Evolutionary conservation across 2,113 vertebrate species (phyloP).

Genomic region (Chaenogobius annularis): DNA sequence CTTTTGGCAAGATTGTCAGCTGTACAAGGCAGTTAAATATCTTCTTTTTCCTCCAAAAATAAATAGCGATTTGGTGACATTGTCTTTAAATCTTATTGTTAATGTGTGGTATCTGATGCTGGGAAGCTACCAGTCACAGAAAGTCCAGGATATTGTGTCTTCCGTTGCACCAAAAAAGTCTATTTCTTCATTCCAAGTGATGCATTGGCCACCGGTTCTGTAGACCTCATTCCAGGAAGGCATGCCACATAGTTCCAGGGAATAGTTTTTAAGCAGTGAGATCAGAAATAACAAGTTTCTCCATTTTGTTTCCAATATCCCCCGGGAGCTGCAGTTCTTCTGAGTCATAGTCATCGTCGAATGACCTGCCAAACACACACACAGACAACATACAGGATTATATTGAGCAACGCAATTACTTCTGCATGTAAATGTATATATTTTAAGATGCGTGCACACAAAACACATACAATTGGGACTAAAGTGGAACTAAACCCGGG

Average conservation of each 20-base stretch:
- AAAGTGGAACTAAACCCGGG: background rate
- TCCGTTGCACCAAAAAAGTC: background rate
- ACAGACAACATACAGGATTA: background rate
- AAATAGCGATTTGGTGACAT: background rate
- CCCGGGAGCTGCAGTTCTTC: conserved; percentile 86
- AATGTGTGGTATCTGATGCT: background rate
- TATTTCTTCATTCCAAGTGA: background rate
- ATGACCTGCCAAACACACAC: conserved; percentile 85
- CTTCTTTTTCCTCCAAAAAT: background rate
- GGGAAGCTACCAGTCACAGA: background rate
- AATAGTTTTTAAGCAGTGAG: conserved; percentile 76
- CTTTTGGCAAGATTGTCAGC: conserved; percentile 65
- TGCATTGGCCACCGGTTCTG: conserved; percentile 9
- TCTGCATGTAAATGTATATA: background rate
- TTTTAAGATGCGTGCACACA: background rate
- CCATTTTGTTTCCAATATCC: conserved; percentile 90
- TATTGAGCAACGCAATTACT: background rate
- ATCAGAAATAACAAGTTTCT: conserved; percentile 88
- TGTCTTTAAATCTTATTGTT: background rate
- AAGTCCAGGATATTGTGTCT: background rate
- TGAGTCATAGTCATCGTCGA: conserved; percentile 93
- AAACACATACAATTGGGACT: no score
- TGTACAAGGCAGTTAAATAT: conserved; percentile 35
- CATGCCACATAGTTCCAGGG: conserved; percentile 52
- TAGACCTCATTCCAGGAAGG: conserved; percentile 45